Evolutionary conservation across 2,888 invertebrate species (phyloP).

Genomic region (Rotaria sp.): DNA sequence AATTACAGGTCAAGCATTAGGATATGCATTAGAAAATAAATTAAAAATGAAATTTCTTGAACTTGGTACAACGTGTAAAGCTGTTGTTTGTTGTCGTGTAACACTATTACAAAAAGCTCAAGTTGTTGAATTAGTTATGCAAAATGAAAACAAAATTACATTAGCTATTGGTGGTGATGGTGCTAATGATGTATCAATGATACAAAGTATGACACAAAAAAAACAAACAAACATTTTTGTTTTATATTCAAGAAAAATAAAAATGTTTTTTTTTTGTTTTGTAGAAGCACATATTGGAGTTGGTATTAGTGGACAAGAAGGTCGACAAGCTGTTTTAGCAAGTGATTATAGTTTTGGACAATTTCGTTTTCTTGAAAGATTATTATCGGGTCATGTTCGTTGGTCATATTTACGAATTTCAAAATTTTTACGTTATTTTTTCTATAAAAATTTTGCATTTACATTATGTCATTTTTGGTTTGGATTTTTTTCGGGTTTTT

Average conservation of each 20-base stretch:
- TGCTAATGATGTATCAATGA: conserved; percentile 99
- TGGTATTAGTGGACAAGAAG: conserved; percentile 95
- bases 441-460: conserved; percentile 99
- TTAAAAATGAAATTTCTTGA: conserved; percentile 36
- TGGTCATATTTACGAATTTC: conserved; percentile 92
- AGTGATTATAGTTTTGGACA: conserved; percentile 96
- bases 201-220: conserved; percentile 69
- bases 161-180: conserved; percentile 97
- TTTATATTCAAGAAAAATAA: background rate
- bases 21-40: conserved; percentile 44
- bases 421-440: conserved; percentile 90
- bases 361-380: conserved; percentile 85
- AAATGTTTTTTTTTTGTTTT: background rate
- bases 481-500: conserved; percentile 98
- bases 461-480: conserved; percentile 99
- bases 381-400: conserved; percentile 72
- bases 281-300: conserved; percentile 87
- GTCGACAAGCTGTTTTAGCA: conserved; percentile 91
- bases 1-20: conserved; percentile 87
- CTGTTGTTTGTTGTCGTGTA: conserved; percentile 80
- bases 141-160: conserved; percentile 81
- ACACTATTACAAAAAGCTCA: conserved; percentile 96
- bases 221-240: too few species aligned
- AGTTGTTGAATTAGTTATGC: conserved; percentile 92
- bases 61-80: conserved; percentile 63